These are phyloP conservation scores for Salpingus planirostris DNA, from an alignment of 2,888 invertebrate species.

Conservation along the genomic window DNA sequence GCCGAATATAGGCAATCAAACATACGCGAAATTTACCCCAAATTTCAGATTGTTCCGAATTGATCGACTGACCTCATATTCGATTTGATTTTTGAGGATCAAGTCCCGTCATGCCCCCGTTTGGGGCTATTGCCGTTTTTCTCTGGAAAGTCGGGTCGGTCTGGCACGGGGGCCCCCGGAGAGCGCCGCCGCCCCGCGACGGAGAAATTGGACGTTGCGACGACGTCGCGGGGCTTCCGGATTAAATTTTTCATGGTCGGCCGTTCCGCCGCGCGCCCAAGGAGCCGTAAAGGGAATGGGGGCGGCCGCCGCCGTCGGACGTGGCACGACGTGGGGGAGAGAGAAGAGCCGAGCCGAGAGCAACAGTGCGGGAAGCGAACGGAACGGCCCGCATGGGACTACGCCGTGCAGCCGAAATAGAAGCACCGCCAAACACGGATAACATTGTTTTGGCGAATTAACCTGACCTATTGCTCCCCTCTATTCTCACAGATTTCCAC, in stretches of 20 bases:
- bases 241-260: conserved; percentile 37
- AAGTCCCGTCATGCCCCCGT: no score
- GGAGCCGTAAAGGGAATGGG: conserved; percentile 26
- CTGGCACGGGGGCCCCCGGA: background rate
- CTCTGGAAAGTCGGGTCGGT: no score
- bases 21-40: no score
- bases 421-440: conserved; percentile 12
- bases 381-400: conserved; percentile 30
- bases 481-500: no score
- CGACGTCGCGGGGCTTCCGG: conserved; percentile 28
- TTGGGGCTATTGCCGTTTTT: no score
- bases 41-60: no score
- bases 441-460: conserved; percentile 17
- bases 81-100: no score
- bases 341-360: conserved; percentile 21
- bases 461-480: conserved; percentile 16
- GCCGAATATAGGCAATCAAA: no score
- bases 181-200: background rate
- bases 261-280: conserved; percentile 23
- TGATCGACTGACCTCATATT: no score
- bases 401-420: conserved; percentile 23
- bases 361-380: conserved; percentile 26
- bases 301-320: no score
- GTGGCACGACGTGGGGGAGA: no score
- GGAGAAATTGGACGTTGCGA: conserved; percentile 20